A percentile compares a stretch with the other conserved stretches of the same genome.
phyloP scores from a whole-genome alignment of 2,797 vertebrate genomes.

The Neosilurus mollespiculum region DNA sequence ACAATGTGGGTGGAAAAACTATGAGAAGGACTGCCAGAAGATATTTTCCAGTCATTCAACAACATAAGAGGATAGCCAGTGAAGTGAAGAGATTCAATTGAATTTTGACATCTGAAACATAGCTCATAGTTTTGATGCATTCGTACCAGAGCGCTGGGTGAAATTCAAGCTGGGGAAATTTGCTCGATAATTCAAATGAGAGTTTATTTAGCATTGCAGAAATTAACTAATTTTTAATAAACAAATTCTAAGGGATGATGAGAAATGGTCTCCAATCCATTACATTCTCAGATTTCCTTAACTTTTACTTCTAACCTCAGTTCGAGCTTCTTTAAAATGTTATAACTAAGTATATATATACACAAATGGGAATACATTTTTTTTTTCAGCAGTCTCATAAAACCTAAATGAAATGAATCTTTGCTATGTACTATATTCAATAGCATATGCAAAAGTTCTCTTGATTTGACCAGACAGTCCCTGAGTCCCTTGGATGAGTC shows the following conservation, averaged over 20 bases:
- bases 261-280: neutral
- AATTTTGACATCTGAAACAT: conserved; percentile 1
- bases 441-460: neutral
- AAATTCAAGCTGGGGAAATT: neutral
- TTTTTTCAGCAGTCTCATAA: too few species aligned
- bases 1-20: conserved; percentile 17
- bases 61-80: conserved; percentile 1
- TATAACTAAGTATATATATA: too few species aligned
- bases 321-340: neutral
- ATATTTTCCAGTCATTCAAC: neutral
- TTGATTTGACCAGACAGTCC: neutral
- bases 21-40: conserved; percentile 13
- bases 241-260: neutral
- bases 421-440: neutral
- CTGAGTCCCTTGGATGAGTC: neutral
- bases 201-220: conserved; percentile 4
- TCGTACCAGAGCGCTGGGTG: neutral
- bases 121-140: neutral
- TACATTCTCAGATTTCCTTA: neutral
- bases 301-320: neutral
- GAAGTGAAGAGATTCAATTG: conserved; percentile 4
- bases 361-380: too few species aligned
- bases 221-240: neutral
- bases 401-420: too few species aligned
- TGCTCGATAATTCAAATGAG: neutral